Base-by-base conservation (phyloP, 1,140 invertebrate species). In the Pantala flavescens region DNA sequence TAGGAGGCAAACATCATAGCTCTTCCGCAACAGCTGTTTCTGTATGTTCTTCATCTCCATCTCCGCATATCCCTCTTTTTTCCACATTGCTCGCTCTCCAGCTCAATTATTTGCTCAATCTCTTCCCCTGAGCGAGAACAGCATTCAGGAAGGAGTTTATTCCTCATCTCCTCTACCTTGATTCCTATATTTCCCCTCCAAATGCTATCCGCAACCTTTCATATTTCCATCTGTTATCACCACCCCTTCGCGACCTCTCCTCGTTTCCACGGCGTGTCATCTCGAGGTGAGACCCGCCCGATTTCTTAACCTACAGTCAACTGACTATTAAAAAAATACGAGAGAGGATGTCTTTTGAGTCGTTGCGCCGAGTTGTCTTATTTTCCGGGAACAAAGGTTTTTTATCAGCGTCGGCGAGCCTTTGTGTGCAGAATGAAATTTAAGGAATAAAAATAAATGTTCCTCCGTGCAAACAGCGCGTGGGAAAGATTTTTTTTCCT, bases 381-480 rank as follows among this genome's bases (percentile, higher is more conserved):
- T 63, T 19, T 63, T 63, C 49, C 12, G 49, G n/a, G 49, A 63
- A 63, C 49, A 63, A 63, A 63, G n/a, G 49, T 63, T 63, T 14
- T 63, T 63, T 63, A 63, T 63, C 49, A 63, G 49, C 49, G 49
- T 5, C 49, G 49, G 49, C 49, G 12, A 63, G 49, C 49, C 49
- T 63, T 63, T 63, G 49, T 63, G 49, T 63, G 49, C 49, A 16
- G 49, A 63, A 63, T 63, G 49, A 63, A 63, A 63, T 63, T 21
- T 63, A 63, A 63, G 49, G 49, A 63, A 63, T 63, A 21, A 63
- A 63, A 63, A 63, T 63, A 63, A 63, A 63, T 36, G 49, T 21
- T 63, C n/a, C 5, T 63, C 49, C 49, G 1, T 16, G 14, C 49
- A 63, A 63, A 63, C 49, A 63, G 49, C 12, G 49, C 49, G 49